phyloP scores from a whole-genome alignment of 2,888 invertebrate species.

The Tupiocoris notatus region DNA sequence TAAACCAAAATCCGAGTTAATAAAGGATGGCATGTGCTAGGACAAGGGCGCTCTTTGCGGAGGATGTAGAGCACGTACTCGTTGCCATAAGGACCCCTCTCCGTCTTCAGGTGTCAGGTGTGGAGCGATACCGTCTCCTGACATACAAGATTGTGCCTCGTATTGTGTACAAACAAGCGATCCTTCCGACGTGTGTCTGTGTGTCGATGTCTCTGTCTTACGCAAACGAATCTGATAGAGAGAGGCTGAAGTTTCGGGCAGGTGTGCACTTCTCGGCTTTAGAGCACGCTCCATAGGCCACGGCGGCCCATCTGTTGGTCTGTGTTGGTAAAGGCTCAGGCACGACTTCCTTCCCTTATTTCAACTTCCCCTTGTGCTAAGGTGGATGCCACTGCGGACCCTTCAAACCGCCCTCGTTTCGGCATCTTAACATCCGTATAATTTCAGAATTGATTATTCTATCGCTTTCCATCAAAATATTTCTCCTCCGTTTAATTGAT shows the following conservation, averaged over 20 bases:
- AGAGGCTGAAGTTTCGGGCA: neutral
- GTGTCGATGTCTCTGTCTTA: neutral
- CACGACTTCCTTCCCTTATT: constrained; percentile 13
- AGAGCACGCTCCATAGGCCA: constrained; percentile 41
- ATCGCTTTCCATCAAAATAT: no score
- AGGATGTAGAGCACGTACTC: no score
- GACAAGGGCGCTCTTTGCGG: neutral
- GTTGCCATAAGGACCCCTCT: constrained; percentile 20
- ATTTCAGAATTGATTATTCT: no score
- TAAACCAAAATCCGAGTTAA: neutral
- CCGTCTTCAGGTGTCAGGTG: constrained; percentile 37
- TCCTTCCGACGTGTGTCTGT: neutral
- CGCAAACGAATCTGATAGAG: neutral
- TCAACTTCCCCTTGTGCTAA: constrained; percentile 1
- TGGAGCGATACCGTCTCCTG: constrained; percentile 36
- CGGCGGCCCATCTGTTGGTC: constrained; percentile 37
- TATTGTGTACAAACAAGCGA: neutral
- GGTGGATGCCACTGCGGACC: no score
- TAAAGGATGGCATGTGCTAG: constrained; percentile 26
- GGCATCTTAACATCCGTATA: no score
- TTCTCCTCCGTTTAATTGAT: no score
- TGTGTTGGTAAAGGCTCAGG: no score
- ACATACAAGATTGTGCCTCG: neutral
- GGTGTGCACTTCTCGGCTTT: constrained; percentile 4
- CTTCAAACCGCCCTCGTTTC: no score